Conservation (phyloP, 2,888 invertebrate species). For the Ornithoptera alexandrae region DNA sequence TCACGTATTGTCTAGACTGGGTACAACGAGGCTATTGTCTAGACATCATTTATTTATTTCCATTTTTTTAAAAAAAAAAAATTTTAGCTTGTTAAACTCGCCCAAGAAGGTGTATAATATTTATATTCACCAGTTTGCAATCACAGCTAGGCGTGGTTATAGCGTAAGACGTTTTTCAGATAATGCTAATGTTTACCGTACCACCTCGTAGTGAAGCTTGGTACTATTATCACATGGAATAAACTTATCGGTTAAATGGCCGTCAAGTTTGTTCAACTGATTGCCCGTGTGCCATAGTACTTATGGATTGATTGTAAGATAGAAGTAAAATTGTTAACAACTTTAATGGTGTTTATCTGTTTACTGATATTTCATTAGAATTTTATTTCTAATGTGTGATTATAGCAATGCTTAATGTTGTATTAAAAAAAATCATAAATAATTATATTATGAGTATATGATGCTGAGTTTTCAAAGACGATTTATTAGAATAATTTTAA, state of each 20-base stretch:
- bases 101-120: too few species aligned
- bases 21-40: slow-evolving; percentile 5
- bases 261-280: slow-evolving; percentile 43
- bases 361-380: neutral
- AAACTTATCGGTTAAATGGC: slow-evolving; percentile 63
- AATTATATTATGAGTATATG: too few species aligned
- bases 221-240: slow-evolving; percentile 70
- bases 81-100: too few species aligned
- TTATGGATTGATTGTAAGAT: slow-evolving; percentile 50
- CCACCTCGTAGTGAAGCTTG: slow-evolving; percentile 53
- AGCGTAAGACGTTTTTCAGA: slow-evolving; percentile 74
- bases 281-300: slow-evolving; percentile 44
- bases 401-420: neutral
- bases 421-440: neutral
- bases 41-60: neutral
- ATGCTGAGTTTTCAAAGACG: too few species aligned
- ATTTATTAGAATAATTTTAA: too few species aligned
- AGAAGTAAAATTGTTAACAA: slow-evolving; percentile 28
- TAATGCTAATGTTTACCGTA: slow-evolving; percentile 75
- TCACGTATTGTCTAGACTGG: slow-evolving; percentile 11
- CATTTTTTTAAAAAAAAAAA: too few species aligned
- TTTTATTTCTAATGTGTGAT: neutral
- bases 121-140: slow-evolving; percentile 51
- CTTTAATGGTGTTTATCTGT: neutral
- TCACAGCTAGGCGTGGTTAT: slow-evolving; percentile 65